Conservation (phyloP, 2,797 vertebrate genomes). For the Ptychadena robeensis region DNA sequence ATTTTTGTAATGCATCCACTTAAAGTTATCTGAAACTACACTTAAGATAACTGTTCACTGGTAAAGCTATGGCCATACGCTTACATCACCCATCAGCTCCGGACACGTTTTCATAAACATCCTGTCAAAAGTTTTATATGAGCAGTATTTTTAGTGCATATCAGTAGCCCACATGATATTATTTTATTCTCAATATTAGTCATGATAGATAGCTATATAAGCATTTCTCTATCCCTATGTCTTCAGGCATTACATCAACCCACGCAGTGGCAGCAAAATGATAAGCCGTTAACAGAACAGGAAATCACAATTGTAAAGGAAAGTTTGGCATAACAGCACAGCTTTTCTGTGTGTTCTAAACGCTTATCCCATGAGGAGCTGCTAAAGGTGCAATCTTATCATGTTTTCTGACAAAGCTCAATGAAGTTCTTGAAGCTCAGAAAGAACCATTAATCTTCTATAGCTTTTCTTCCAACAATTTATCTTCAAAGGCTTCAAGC, state of each 20-base stretch:
- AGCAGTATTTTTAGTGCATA: not conserved
- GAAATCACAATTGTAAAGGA: not conserved
- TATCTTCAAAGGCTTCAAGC: conserved; percentile 64
- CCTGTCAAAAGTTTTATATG: not conserved
- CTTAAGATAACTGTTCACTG: too few species aligned
- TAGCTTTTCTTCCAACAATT: conserved; percentile 58
- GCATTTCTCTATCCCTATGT: not conserved
- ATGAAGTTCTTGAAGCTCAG: conserved; percentile 64
- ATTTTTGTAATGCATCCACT: too few species aligned
- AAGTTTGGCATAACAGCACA: conserved; percentile 16
- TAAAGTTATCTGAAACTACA: too few species aligned
- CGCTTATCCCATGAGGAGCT: conserved; percentile 63
- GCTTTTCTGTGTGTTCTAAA: conserved; percentile 57
- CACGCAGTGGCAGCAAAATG: not conserved
- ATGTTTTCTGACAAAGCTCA: conserved; percentile 62
- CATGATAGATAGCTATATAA: not conserved
- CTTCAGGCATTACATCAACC: conserved; percentile 1
- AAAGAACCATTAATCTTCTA: conserved; percentile 67
- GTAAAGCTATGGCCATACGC: too few species aligned
- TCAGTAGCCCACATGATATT: conserved; percentile 4
- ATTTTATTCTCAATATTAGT: not conserved
- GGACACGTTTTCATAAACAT: not conserved
- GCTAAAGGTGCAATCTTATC: conserved; percentile 66
- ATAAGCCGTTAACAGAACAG: conserved; percentile 1
- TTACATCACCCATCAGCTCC: not conserved